Conservation (phyloP, 92 coral and sea anemone species). For the Actinostola sp. region DNA sequence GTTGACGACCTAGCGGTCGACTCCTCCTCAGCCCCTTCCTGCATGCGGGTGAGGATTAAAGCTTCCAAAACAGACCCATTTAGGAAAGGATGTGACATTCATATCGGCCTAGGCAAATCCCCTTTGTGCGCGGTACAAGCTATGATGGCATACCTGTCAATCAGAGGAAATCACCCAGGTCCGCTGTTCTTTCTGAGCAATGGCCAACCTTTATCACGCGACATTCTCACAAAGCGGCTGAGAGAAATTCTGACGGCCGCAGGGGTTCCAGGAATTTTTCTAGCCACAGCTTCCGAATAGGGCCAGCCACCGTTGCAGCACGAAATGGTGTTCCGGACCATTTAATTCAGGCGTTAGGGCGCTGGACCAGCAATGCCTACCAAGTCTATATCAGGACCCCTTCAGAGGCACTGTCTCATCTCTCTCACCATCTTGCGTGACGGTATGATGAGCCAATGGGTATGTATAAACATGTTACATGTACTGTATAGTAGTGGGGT, state of each 20-base stretch:
- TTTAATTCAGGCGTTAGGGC: constrained; percentile 36
- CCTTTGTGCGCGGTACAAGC: constrained; percentile 33
- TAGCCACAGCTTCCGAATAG: constrained; percentile 24
- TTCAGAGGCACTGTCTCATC: constrained; percentile 8
- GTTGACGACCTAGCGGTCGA: constrained; percentile 41
- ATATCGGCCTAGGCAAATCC: constrained; percentile 2
- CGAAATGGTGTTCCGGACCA: constrained; percentile 53
- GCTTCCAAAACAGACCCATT: constrained; percentile 51
- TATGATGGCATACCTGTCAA: constrained; percentile 2
- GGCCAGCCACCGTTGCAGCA: constrained; percentile 23
- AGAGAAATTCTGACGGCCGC: constrained; percentile 10
- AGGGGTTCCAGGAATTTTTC: constrained; percentile 22
- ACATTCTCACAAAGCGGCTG: constrained; percentile 30
- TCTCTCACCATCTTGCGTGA: constrained; percentile 16
- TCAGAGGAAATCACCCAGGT: constrained; percentile 18
- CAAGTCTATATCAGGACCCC: constrained; percentile 32
- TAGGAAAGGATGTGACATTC: constrained; percentile 12
- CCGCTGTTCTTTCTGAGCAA: constrained; percentile 24
- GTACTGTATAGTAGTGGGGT: too few relatives aligned
- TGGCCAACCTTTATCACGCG: constrained; percentile 30
- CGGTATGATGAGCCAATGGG: neutral
- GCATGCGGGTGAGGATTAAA: constrained; percentile 23
- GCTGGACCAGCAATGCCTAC: constrained; percentile 50
- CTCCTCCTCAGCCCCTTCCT: neutral
- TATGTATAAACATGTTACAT: neutral